Evolutionary conservation across 2,888 invertebrate species (phyloP), one percentile per base, ranked within the genome.

Genomic region (Philereme transversata): DNA sequence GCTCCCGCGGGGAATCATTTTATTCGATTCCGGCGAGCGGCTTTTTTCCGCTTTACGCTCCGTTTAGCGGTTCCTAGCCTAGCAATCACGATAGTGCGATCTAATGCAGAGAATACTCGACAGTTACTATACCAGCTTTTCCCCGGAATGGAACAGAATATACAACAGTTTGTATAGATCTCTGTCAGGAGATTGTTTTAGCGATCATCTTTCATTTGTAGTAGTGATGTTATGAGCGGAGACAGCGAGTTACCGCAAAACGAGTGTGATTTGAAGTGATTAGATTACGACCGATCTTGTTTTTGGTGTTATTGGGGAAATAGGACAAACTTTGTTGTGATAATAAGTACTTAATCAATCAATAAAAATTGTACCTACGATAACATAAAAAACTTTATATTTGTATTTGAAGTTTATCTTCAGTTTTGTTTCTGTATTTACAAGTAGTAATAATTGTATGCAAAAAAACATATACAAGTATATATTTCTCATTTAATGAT

Each of bases 1-100:
- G 94, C 93, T 93, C 94, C 94, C 94, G 86, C 79, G 94, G 94
- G 94, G 94, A 94, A 94, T 94, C 94, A 94, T 94, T 94, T 94
- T 94, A 94, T 94, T 94, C 93, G 94, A 94, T 94, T 94, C 94
- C 92, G 92, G 93, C 91, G 86, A 84, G 86, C 87, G 86, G 85
- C 84, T 87, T 91, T 91, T 90, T 91, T 90, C 86, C 86, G 86
- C 85, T 88, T 88, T 86, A 86, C 87, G 90, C 91, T 90, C 90
- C 86, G 90, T 89, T 92, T 88, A 88, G 88, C 88, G 87, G 88
- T 85, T 82, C 81, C 70, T 78, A 77, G 22, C 3, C 76, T 83
- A 67, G 77, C 84, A 88, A 88, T 87, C 86, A 84, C 83, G 75
- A 75, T 79, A 79, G 81, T 82, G 79, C 75, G 76, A 77, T 79